phyloP scores from a whole-genome alignment of 2,113 vertebrate genomes.

The Hemibagrus wyckioides region DNA sequence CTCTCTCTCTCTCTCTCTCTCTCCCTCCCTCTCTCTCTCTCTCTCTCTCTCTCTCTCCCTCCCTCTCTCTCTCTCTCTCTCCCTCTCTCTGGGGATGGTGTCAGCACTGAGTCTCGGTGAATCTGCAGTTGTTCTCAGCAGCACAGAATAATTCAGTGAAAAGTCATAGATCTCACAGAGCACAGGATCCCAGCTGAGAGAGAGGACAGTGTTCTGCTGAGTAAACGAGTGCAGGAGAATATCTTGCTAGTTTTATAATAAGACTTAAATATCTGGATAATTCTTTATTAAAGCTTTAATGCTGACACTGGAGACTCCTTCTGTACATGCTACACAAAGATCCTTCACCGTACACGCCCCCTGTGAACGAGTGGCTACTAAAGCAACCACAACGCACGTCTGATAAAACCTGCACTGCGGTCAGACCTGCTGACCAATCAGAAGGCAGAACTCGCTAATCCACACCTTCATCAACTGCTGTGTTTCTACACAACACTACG shows the following conservation, averaged over 20 bases:
- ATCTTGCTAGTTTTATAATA: not conserved
- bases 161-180: constrained; percentile 43
- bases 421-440: no score
- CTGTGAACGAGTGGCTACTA: no score
- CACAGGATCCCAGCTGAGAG: constrained; percentile 25
- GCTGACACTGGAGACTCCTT: no score
- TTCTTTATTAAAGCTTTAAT: no score
- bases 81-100: constrained; percentile 22
- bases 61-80: not conserved
- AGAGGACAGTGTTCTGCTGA: constrained; percentile 7
- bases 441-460: no score
- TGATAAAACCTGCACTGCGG: no score
- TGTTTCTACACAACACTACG: no score
- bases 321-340: no score
- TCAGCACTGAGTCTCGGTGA: constrained; percentile 28
- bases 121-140: constrained; percentile 22
- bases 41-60: not conserved
- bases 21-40: not conserved
- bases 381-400: no score
- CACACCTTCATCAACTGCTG: no score
- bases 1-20: not conserved
- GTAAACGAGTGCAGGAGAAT: not conserved
- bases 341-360: no score
- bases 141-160: constrained; percentile 36
- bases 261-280: not conserved